A percentile compares a stretch with the other conserved stretches of the same genome.
phyloP scores from a whole-genome alignment of 2,888 invertebrate genomes.

The Hoplodrina ambigua region DNA sequence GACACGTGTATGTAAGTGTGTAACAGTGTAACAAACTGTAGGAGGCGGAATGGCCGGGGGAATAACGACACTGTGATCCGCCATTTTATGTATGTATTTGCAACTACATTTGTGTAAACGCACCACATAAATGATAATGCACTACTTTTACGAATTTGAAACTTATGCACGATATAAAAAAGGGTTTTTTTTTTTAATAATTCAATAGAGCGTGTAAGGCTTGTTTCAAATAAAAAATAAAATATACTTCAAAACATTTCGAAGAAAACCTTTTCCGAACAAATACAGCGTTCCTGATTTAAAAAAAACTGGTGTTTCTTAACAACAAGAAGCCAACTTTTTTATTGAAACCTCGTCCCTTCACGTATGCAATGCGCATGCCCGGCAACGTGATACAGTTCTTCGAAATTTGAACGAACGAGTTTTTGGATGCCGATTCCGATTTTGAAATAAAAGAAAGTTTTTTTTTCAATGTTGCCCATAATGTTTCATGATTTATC shows the following conservation, averaged over 20 bases:
- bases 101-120: slow-evolving; percentile 4
- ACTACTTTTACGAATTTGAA: neutral
- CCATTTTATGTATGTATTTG: slow-evolving; percentile 29
- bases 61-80: slow-evolving; percentile 14
- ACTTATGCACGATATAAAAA: no score
- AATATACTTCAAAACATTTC: no score
- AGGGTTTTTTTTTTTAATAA: no score
- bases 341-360: slow-evolving; percentile 40
- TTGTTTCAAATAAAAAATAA: no score
- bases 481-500: neutral
- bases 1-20: slow-evolving; percentile 30
- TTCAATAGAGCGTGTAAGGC: no score
- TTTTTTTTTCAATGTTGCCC: slow-evolving; percentile 2
- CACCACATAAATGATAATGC: neutral
- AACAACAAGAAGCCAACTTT: slow-evolving; percentile 47
- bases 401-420: slow-evolving; percentile 56
- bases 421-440: slow-evolving; percentile 31
- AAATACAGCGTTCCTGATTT: slow-evolving; percentile 51
- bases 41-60: neutral
- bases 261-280: slow-evolving; percentile 31
- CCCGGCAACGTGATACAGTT: slow-evolving; percentile 41
- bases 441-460: slow-evolving; percentile 44
- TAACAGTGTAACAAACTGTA: slow-evolving; percentile 4
- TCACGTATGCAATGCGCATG: slow-evolving; percentile 49
- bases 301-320: slow-evolving; percentile 53